Evolutionary conservation across 2,113 vertebrate genomes (phyloP).

Genomic region (Perca fluviatilis): DNA sequence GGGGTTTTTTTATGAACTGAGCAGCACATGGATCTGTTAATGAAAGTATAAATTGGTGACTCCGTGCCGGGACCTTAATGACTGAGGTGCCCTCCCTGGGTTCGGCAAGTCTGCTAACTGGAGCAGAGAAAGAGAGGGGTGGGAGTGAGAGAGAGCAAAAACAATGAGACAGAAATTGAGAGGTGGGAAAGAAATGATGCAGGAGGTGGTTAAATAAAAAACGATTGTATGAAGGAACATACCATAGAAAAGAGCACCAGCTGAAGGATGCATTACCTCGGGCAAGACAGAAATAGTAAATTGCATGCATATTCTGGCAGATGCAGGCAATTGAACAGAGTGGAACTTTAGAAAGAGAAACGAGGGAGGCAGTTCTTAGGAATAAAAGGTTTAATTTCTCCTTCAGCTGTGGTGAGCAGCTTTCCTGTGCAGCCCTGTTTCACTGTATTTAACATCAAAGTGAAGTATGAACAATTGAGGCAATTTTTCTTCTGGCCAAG

Average conservation of each 20-base stretch:
- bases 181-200: conserved; percentile 16
- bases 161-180: conserved; percentile 20
- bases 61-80: conserved; percentile 60
- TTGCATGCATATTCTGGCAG: conserved; percentile 51
- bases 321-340: conserved; percentile 49
- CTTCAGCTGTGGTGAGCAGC: conserved; percentile 55
- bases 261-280: conserved; percentile 24
- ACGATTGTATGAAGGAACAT: not conserved
- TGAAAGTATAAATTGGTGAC: conserved; percentile 65
- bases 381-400: conserved; percentile 71
- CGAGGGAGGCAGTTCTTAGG: conserved; percentile 17
- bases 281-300: conserved; percentile 49
- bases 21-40: conserved; percentile 64
- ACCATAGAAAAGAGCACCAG: conserved; percentile 14
- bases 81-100: conserved; percentile 46
- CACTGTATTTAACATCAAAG: conserved; percentile 82
- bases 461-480: conserved; percentile 76
- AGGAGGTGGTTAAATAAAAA: conserved; percentile 4
- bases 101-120: conserved; percentile 47
- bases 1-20: conserved; percentile 16
- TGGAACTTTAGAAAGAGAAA: conserved; percentile 28
- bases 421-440: conserved; percentile 66
- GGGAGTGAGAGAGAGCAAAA: conserved; percentile 6
- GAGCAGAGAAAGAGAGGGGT: conserved; percentile 34
- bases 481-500: conserved; percentile 75